These are phyloP conservation scores for Hermetia illucens DNA, from an alignment of 1,140 invertebrate genomes.

Conservation along the genomic window DNA sequence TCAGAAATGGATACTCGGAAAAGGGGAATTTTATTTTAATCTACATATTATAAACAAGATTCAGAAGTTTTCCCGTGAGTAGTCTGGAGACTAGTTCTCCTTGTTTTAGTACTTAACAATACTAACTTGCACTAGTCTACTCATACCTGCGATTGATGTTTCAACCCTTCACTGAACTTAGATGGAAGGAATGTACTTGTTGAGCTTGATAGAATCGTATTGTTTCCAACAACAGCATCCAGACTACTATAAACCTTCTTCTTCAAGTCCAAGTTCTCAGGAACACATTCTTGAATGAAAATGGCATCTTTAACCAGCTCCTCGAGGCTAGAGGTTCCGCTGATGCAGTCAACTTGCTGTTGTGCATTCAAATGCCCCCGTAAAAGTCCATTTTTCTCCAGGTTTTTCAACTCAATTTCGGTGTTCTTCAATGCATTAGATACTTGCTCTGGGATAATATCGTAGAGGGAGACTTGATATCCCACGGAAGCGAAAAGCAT, in stretches of 20 bases:
- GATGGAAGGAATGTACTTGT: slow-evolving; percentile 84
- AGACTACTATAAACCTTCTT: slow-evolving; percentile 62
- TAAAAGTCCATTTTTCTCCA: slow-evolving; percentile 56
- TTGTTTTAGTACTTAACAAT: too few relatives aligned
- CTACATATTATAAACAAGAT: too few relatives aligned
- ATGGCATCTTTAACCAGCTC: slow-evolving; percentile 55
- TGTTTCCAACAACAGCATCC: slow-evolving; percentile 56
- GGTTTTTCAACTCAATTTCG: slow-evolving; percentile 48
- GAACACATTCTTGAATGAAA: slow-evolving; percentile 82
- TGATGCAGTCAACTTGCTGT: slow-evolving; percentile 63
- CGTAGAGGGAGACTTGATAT: slow-evolving; percentile 73
- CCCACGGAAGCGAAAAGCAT: slow-evolving; percentile 91
- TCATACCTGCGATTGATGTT: slow-evolving; percentile 59
- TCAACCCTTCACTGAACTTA: slow-evolving; percentile 62
- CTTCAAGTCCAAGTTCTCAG: slow-evolving; percentile 78
- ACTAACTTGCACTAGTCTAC: slow-evolving; percentile 23
- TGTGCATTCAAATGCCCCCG: slow-evolving; percentile 56
- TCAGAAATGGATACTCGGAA: too few relatives aligned
- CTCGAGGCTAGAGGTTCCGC: slow-evolving; percentile 48
- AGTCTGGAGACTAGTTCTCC: too few relatives aligned
- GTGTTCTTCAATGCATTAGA: slow-evolving; percentile 59
- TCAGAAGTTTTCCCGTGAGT: too few relatives aligned
- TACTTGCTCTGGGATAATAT: slow-evolving; percentile 63
- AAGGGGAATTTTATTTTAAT: too few relatives aligned
- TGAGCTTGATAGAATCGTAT: slow-evolving; percentile 74